Evolutionary conservation across 2,797 vertebrate species (phyloP).

Genomic region (Sebastiscus albofasciatus): DNA sequence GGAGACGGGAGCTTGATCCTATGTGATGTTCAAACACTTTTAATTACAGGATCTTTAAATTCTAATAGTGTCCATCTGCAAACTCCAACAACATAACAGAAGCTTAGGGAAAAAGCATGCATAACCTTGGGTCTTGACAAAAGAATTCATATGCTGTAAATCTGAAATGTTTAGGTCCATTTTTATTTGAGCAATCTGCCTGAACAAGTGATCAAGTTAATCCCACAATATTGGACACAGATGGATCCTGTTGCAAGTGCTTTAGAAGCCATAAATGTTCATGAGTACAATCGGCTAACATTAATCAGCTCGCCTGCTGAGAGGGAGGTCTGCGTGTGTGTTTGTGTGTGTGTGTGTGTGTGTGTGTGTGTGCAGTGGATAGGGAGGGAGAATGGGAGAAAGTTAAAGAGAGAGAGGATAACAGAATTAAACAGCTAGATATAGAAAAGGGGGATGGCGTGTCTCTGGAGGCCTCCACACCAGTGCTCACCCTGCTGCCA

Average conservation of each 20-base stretch:
- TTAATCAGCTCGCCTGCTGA: slow-evolving; percentile 72
- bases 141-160: slow-evolving; percentile 22
- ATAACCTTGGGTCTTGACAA: slow-evolving; percentile 24
- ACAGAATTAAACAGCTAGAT: slow-evolving; percentile 72
- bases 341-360: slow-evolving; percentile 23
- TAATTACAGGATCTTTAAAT: slow-evolving; percentile 65
- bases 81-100: slow-evolving; percentile 16
- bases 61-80: slow-evolving; percentile 44
- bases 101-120: slow-evolving; percentile 1
- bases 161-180: slow-evolving; percentile 45
- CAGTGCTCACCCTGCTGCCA: slow-evolving; percentile 80
- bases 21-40: slow-evolving; percentile 57
- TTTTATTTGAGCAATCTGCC: slow-evolving; percentile 63
- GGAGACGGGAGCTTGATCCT: slow-evolving; percentile 65
- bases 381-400: slow-evolving; percentile 38
- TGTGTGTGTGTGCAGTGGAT: slow-evolving; percentile 17
- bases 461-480: slow-evolving; percentile 77
- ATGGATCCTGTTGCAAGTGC: slow-evolving; percentile 57
- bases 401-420: slow-evolving; percentile 63
- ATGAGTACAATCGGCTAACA: slow-evolving; percentile 68
- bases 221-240: slow-evolving; percentile 52
- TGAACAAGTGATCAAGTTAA: slow-evolving; percentile 73
- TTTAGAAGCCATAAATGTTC: slow-evolving; percentile 69
- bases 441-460: slow-evolving; percentile 55
- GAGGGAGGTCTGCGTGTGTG: slow-evolving; percentile 43